These are phyloP conservation scores for Margarornis squamiger DNA, from an alignment of 2,797 vertebrate species.

Conservation along the genomic window DNA sequence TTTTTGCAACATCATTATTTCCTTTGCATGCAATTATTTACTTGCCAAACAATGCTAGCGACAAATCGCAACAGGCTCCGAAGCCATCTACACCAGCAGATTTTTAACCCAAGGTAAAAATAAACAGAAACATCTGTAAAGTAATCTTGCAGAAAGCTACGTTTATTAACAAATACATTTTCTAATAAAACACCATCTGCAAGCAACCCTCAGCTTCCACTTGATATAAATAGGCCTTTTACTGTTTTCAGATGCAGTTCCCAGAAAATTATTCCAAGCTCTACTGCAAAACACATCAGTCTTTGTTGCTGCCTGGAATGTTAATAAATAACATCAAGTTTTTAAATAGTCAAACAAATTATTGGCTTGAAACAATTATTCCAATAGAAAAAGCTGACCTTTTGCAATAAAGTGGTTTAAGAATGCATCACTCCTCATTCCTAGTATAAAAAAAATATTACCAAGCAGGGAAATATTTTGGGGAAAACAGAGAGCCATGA, in stretches of 20 bases:
- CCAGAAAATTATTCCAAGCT: slow-evolving; percentile 75
- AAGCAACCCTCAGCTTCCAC: slow-evolving; percentile 72
- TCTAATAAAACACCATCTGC: slow-evolving; percentile 78
- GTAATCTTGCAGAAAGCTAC: slow-evolving; percentile 70
- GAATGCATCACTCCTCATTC: slow-evolving; percentile 35
- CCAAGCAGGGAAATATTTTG: slow-evolving; percentile 38
- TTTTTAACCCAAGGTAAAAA: slow-evolving; percentile 78
- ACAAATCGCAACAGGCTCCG: slow-evolving; percentile 67
- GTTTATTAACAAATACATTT: slow-evolving; percentile 79
- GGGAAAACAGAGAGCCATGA: slow-evolving; percentile 29
- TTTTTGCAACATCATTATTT: slow-evolving; percentile 59
- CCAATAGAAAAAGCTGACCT: slow-evolving; percentile 63
- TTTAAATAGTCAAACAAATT: slow-evolving; percentile 74
- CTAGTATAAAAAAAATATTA: slow-evolving; percentile 51
- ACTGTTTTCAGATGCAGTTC: slow-evolving; percentile 72
- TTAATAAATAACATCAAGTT: slow-evolving; percentile 73
- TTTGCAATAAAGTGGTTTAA: slow-evolving; percentile 52
- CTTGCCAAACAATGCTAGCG: slow-evolving; percentile 58
- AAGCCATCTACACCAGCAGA: slow-evolving; percentile 61
- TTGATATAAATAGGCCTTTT: slow-evolving; percentile 76
- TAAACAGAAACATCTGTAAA: slow-evolving; percentile 77
- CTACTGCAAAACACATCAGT: slow-evolving; percentile 74
- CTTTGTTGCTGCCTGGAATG: slow-evolving; percentile 71
- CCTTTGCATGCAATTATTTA: slow-evolving; percentile 64
- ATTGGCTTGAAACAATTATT: slow-evolving; percentile 70